phyloP scores from a whole-genome alignment of 2,888 invertebrate genomes.

The Dione vanillae region DNA sequence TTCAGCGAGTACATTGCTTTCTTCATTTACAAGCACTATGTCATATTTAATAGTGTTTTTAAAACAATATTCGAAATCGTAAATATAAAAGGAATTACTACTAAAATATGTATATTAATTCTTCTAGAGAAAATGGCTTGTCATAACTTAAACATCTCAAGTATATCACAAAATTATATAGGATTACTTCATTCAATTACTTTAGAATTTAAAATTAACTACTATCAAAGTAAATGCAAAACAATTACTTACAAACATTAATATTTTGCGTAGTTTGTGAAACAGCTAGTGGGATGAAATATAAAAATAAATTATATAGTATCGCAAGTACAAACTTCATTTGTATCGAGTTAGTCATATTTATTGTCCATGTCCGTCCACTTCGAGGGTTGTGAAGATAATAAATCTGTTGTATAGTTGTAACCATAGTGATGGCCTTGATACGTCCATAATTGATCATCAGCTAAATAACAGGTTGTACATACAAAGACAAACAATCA shows the following conservation, averaged over 20 bases:
- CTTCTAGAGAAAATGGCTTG: no score
- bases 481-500: conserved; percentile 13
- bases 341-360: conserved; percentile 42
- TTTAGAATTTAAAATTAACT: no score
- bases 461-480: conserved; percentile 53
- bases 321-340: conserved; percentile 53
- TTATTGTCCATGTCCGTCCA: conserved; percentile 57
- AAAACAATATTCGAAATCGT: no score
- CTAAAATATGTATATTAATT: no score
- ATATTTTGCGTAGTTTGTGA: conserved; percentile 89
- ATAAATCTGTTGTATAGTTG: conserved; percentile 58
- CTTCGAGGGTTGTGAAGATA: neutral
- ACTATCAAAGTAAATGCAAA: neutral
- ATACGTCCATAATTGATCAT: conserved; percentile 65
- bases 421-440: conserved; percentile 79
- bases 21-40: conserved; percentile 90
- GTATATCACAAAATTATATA: no score
- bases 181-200: no score
- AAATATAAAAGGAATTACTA: no score
- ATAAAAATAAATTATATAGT: conserved; percentile 52
- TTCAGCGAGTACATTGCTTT: conserved; percentile 88
- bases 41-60: neutral
- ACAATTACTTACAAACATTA: conserved; percentile 86
- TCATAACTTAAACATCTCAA: no score
- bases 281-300: conserved; percentile 52